These are phyloP conservation scores for Tenualosa thibaudeaui DNA, from an alignment of 2,797 vertebrate species.

Conservation along the genomic window DNA sequence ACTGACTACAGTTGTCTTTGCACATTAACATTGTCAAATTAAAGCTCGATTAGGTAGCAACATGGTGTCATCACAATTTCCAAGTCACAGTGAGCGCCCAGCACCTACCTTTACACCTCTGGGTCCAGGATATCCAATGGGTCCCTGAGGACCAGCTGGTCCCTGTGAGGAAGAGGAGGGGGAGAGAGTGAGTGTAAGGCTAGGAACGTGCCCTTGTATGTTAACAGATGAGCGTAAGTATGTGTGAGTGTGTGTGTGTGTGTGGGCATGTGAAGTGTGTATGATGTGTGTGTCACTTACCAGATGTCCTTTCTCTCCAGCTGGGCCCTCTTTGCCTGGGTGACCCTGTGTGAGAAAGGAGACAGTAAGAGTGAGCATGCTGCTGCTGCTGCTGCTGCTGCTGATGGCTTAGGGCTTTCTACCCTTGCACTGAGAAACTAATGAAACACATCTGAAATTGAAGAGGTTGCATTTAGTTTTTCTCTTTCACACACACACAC, in stretches of 20 bases:
- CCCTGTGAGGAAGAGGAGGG: conserved; percentile 73
- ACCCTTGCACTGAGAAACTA: neutral
- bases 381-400: neutral
- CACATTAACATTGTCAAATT: neutral
- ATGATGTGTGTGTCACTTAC: conserved; percentile 64
- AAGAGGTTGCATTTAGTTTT: neutral
- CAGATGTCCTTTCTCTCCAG: conserved; percentile 92
- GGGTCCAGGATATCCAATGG: conserved; percentile 93
- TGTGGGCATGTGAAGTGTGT: neutral
- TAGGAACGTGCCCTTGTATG: no score
- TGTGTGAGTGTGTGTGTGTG: neutral
- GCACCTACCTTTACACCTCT: conserved; percentile 92
- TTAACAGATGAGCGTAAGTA: neutral
- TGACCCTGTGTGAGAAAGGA: conserved; percentile 80
- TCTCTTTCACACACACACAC: conserved; percentile 18
- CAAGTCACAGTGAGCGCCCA: neutral
- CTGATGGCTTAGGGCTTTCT: neutral
- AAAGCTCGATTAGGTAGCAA: no score
- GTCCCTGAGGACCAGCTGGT: conserved; percentile 92
- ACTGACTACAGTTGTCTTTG: no score
- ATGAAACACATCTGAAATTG: neutral
- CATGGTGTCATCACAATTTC: neutral
- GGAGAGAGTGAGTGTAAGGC: neutral
- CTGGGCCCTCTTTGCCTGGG: conserved; percentile 95
- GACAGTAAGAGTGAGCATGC: neutral